Evolutionary conservation across 1,140 invertebrate genomes (phyloP), one percentile per base, ranked within the genome.

Genomic region (Drosophila bocki): DNA sequence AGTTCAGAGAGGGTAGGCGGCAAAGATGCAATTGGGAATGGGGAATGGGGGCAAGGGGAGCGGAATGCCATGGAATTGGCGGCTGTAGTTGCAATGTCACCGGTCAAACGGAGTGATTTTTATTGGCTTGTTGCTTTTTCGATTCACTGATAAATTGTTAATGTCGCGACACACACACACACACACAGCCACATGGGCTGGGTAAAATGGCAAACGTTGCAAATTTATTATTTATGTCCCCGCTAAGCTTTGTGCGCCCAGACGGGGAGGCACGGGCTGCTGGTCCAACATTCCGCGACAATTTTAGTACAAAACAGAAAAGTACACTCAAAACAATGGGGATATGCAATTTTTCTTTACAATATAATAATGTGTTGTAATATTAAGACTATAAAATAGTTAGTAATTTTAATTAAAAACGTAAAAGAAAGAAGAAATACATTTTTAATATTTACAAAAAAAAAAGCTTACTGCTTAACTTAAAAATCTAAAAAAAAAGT

Each of bases 81-180:
- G 33, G 51, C 19, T 37, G 51, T 39, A 62, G 69, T 59, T 42
- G 48, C 78, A 81, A 74, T 86, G 82, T 78, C 71, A 63, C 80
- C 80, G 83, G 83, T 86, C 83, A 86, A 87, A 87, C 83, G 80
- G 83, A 86, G 82, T 84, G 82, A 84, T 84, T 86, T 86, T 86
- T 86, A 86, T 86, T 86, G 83, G 83, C 83, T 86, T 86, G 83
- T 83, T 86, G 83, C 83, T 87, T 82, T 86, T 86, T 75, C 82
- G 84, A 86, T 86, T 75, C 82, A 69, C 79, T 87, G 82, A 87
- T 86, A 86, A 86, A 86, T 86, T 86, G 82, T 86, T 86, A 86
- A 86, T 87, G 82, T 87, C 56, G 12, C 62, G 17, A 13, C 13
- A 33, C 61, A 29, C 51, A 64, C 53, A 59, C 61, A 42, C 37